Conservation (phyloP, 2,888 invertebrate species). For the Calephelis perditalis region DNA sequence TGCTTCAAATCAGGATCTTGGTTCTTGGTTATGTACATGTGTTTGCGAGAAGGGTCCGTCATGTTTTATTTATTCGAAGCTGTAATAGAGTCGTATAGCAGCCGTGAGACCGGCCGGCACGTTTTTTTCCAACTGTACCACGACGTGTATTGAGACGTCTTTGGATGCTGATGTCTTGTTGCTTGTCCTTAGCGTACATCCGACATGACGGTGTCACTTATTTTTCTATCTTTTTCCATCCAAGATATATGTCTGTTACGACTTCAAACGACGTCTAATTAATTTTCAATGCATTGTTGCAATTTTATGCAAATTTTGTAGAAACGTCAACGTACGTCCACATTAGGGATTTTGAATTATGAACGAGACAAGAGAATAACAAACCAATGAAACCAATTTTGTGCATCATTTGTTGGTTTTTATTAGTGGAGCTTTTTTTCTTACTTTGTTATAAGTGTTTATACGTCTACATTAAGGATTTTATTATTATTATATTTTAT, state of each 20-base stretch:
- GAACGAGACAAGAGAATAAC: no score
- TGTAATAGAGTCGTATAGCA: constrained; percentile 77
- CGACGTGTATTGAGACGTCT: constrained; percentile 71
- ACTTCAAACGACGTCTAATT: not conserved
- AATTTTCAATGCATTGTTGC: not conserved
- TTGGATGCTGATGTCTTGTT: constrained; percentile 74
- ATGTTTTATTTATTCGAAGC: constrained; percentile 77
- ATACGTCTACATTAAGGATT: no score
- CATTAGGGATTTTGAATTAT: no score
- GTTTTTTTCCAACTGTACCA: constrained; percentile 69
- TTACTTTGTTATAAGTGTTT: no score
- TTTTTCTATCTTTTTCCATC: constrained; percentile 50
- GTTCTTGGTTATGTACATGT: constrained; percentile 29
- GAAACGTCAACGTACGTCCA: no score
- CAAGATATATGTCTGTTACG: constrained; percentile 21
- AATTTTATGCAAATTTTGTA: not conserved
- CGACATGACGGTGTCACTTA: constrained; percentile 66
- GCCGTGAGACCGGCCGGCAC: constrained; percentile 70
- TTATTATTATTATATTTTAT: no score
- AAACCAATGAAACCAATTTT: no score
- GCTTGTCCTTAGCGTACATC: constrained; percentile 64
- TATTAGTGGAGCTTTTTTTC: no score
- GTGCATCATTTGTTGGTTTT: no score
- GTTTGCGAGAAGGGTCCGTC: constrained; percentile 72
- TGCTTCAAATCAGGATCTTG: constrained; percentile 13